Evolutionary conservation across 2,797 vertebrate genomes (phyloP).

Genomic region (Caiman crocodilus): DNA sequence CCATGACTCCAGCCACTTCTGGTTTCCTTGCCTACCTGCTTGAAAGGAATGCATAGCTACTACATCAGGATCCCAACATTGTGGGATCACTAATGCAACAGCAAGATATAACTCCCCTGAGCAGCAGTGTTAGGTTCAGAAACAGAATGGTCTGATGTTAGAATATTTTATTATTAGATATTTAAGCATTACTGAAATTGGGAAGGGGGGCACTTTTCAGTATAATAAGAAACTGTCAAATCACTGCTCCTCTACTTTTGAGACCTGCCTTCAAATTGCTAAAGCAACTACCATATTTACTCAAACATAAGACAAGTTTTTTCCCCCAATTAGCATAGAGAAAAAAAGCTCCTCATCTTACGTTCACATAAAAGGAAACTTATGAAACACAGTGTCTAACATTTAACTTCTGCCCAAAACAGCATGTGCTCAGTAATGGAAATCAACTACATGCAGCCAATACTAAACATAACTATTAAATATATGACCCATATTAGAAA

Average conservation of each 20-base stretch:
- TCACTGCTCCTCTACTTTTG: not conserved
- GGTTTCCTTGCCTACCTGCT: conserved; percentile 39
- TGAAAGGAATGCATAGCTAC: conserved; percentile 20
- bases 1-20: conserved; percentile 13
- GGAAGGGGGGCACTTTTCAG: not conserved
- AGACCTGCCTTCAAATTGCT: not conserved
- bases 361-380: too few species aligned
- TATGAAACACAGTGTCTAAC: too few species aligned
- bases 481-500: too few species aligned
- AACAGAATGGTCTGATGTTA: not conserved
- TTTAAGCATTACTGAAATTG: not conserved
- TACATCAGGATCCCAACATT: not conserved
- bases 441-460: too few species aligned
- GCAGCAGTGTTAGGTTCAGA: not conserved
- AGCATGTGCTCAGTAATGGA: too few species aligned
- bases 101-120: not conserved
- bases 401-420: too few species aligned
- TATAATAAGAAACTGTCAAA: not conserved
- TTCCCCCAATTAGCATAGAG: too few species aligned
- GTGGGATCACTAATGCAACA: not conserved
- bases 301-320: too few species aligned
- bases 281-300: not conserved
- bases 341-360: too few species aligned
- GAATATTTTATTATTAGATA: not conserved
- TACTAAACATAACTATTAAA: too few species aligned